Percentiles rank a stretch among this genome's conserved stretches.
These are phyloP conservation scores for Cinclus mexicanus DNA, from an alignment of 2,113 vertebrate species.

Conservation along the genomic window DNA sequence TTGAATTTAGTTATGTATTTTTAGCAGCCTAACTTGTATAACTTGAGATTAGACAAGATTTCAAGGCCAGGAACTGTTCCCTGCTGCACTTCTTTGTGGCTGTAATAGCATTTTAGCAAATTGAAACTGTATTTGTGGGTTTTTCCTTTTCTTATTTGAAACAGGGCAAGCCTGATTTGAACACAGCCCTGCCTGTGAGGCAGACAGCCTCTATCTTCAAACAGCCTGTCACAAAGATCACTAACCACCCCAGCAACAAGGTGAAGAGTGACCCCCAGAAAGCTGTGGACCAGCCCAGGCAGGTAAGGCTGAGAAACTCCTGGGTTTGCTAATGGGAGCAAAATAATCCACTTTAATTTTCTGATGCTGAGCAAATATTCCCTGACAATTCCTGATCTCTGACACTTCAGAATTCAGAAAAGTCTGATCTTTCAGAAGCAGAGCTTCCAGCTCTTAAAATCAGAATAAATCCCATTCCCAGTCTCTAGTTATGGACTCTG, in stretches of 20 bases:
- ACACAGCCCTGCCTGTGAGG: conserved; percentile 93
- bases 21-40: neutral
- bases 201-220: conserved; percentile 99
- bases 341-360: fast-evolving
- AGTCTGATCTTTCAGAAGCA: neutral
- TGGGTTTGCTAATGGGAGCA: neutral
- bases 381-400: neutral
- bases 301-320: conserved; percentile 76
- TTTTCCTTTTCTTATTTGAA: neutral
- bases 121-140: neutral
- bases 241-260: conserved; percentile 98
- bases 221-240: conserved; percentile 97
- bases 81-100: neutral
- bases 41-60: neutral
- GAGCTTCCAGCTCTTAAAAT: neutral
- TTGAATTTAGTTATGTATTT: neutral
- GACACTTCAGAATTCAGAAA: neutral
- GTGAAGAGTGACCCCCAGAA: conserved; percentile 99
- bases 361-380: neutral
- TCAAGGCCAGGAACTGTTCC: neutral
- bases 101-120: neutral
- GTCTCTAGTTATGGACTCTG: fast-evolving
- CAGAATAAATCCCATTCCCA: neutral
- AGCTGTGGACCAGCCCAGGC: conserved; percentile 95
- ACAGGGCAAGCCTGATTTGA: conserved; percentile 96